Conservation (phyloP, 2,113 vertebrate genomes). For the Ellobius talpinus region DNA sequence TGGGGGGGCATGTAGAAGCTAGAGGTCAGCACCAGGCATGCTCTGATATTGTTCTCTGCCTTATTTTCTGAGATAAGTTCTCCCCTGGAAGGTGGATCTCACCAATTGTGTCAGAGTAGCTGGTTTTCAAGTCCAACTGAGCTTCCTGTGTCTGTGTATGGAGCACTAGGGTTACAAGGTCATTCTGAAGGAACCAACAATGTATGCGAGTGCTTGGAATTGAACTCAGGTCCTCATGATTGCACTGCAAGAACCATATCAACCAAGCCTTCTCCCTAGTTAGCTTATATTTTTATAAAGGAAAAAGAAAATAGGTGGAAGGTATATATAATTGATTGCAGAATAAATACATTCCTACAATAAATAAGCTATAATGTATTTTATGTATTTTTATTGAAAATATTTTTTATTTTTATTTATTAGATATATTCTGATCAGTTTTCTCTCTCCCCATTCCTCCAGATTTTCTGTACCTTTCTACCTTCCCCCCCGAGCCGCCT, state of each 20-base stretch:
- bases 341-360: background rate
- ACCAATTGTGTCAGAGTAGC: background rate
- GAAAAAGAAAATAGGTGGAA: background rate
- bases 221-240: background rate
- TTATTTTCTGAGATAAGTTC: background rate
- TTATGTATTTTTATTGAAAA: background rate
- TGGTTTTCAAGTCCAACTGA: too few species aligned
- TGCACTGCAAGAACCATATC: background rate
- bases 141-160: background rate
- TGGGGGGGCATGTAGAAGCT: too few species aligned
- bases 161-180: background rate
- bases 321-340: background rate
- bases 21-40: background rate
- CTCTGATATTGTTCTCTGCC: background rate
- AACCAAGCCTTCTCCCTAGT: background rate
- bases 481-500: too few species aligned
- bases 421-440: background rate
- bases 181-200: background rate
- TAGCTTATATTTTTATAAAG: constrained; percentile 37
- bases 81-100: background rate
- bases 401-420: background rate
- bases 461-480: background rate
- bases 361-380: background rate
- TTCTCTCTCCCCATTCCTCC: background rate
- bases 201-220: too few species aligned